Percentiles rank a stretch among this genome's conserved stretches.
These are phyloP conservation scores for Triops longicaudatus DNA, from an alignment of 1,140 invertebrate species.

Conservation along the genomic window DNA sequence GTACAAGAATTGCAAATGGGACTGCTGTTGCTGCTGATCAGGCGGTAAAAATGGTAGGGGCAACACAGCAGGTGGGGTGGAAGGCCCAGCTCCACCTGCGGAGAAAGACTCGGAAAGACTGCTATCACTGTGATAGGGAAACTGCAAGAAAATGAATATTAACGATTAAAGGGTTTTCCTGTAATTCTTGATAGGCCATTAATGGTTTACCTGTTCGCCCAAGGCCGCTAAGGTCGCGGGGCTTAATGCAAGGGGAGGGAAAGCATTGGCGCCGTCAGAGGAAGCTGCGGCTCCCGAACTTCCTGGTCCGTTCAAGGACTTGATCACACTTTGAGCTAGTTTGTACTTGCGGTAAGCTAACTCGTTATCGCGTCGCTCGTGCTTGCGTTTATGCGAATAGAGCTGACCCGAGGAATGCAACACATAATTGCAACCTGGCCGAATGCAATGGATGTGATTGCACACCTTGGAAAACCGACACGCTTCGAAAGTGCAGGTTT, in stretches of 20 bases:
- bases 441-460: conserved; percentile 97
- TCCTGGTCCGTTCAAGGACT: conserved; percentile 28
- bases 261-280: conserved; percentile 26
- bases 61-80: not conserved
- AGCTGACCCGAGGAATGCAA: conserved; percentile 91
- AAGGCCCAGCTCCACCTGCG: conserved; percentile 16
- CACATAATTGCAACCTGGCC: conserved; percentile 89
- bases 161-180: not conserved
- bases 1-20: conserved; percentile 17
- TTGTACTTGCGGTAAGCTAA: conserved; percentile 71
- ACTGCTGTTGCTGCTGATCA: conserved; percentile 19
- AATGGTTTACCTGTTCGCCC: not conserved
- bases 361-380: conserved; percentile 85
- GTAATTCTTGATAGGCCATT: not conserved
- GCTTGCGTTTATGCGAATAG: conserved; percentile 96
- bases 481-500: conserved; percentile 78
- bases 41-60: not conserved
- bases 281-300: conserved; percentile 32
- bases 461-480: conserved; percentile 89
- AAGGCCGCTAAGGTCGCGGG: conserved; percentile 22
- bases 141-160: not conserved
- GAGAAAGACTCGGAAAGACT: conserved; percentile 13
- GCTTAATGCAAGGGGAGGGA: conserved; percentile 28
- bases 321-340: conserved; percentile 47
- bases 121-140: conserved; percentile 20